Conservation (phyloP, 2,888 invertebrate species). For the Oegoconia quadripuncta region DNA sequence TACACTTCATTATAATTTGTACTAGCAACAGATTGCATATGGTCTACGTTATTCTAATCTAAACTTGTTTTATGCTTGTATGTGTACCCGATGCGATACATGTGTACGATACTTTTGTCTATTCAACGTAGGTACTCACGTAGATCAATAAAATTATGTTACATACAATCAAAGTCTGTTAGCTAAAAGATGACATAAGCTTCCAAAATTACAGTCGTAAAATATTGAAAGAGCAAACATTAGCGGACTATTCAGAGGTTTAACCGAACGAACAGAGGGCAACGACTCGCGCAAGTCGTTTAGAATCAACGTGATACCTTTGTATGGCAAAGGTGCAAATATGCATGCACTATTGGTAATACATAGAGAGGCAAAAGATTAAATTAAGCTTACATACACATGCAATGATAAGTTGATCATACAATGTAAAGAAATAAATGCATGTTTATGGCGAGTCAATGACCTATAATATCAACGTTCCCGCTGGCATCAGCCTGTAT, state of each 20-base stretch:
- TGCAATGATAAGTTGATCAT: no score
- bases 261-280: constrained; percentile 39
- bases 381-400: no score
- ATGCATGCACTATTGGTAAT: constrained; percentile 22
- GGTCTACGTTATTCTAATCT: background rate
- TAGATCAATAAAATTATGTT: constrained; percentile 12
- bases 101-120: background rate
- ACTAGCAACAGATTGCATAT: background rate
- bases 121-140: constrained; percentile 1
- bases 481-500: constrained; percentile 42
- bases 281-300: constrained; percentile 43
- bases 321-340: constrained; percentile 22
- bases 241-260: constrained; percentile 38
- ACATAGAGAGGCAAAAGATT: no score
- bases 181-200: constrained; percentile 34
- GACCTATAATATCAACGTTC: constrained; percentile 45
- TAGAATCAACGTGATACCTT: constrained; percentile 39
- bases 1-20: constrained; percentile 36
- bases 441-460: constrained; percentile 35
- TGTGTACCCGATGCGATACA: no score
- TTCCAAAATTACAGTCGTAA: constrained; percentile 33
- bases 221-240: constrained; percentile 46
- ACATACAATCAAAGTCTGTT: constrained; percentile 15
- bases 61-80: background rate
- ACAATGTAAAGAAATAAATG: no score